These are phyloP conservation scores for Latrodectus elegans DNA, from an alignment of 2,888 invertebrate genomes.

Conservation along the genomic window DNA sequence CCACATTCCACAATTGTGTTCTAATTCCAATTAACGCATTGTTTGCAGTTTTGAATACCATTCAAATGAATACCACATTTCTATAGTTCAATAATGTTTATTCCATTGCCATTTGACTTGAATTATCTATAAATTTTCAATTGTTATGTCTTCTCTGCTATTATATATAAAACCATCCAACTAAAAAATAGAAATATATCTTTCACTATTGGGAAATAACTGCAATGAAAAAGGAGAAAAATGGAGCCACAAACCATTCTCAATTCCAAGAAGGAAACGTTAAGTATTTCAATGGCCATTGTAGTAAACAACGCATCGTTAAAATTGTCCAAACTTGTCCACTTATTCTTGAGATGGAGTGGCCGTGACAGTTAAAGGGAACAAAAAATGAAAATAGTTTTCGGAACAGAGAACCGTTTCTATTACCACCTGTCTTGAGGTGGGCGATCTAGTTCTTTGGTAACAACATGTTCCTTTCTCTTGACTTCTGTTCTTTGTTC, in stretches of 20 bases:
- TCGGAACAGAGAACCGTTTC: constrained; percentile 5
- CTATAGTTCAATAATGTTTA: neutral
- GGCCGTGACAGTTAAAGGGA: constrained; percentile 15
- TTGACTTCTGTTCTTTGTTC: constrained; percentile 46
- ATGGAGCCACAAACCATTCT: too few relatives aligned
- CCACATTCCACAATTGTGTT: too few relatives aligned
- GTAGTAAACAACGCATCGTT: neutral
- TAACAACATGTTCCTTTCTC: constrained; percentile 37
- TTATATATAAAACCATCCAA: too few relatives aligned
- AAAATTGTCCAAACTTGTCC: neutral
- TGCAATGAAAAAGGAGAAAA: too few relatives aligned
- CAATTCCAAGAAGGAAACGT: neutral
- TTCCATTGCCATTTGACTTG: neutral
- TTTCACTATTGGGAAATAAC: neutral
- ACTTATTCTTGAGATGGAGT: neutral
- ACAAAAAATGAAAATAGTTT: neutral
- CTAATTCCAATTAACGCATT: too few relatives aligned
- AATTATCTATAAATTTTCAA: neutral
- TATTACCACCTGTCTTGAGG: constrained; percentile 46
- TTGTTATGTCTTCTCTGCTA: too few relatives aligned
- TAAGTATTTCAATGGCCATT: neutral
- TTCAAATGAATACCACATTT: neutral
- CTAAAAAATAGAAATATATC: neutral
- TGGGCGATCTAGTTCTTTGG: constrained; percentile 20
- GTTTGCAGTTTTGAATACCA: neutral